Conservation (phyloP, 2,797 vertebrate species). For the Pangasius djambal region DNA sequence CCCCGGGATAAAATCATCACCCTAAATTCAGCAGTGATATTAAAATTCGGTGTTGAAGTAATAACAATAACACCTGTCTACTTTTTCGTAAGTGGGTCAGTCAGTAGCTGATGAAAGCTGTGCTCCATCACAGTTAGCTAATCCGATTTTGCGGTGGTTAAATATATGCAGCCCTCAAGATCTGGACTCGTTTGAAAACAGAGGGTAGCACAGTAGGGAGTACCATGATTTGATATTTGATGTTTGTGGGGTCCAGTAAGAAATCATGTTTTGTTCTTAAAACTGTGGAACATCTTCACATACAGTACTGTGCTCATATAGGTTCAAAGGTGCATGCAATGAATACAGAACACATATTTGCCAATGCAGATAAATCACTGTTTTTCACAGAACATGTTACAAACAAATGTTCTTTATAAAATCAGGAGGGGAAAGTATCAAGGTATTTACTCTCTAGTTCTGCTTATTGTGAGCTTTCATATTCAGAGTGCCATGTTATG, state of each 20-base stretch:
- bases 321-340: neutral
- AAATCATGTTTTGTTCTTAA: neutral
- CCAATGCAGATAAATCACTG: neutral
- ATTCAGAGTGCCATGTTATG: neutral
- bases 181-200: neutral
- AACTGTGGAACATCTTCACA: neutral
- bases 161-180: conserved; percentile 29
- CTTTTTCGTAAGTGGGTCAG: conserved; percentile 42
- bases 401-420: neutral
- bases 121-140: conserved; percentile 42
- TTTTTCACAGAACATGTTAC: neutral
- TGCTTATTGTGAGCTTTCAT: neutral
- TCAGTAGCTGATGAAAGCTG: conserved; percentile 35
- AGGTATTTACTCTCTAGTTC: neutral
- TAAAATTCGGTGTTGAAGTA: neutral
- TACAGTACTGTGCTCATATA: neutral
- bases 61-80: conserved; percentile 35
- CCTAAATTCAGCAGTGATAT: conserved; percentile 23
- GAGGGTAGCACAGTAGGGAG: neutral
- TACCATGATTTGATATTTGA: neutral
- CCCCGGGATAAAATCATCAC: neutral
- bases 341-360: neutral
- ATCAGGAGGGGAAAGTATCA: neutral
- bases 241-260: neutral
- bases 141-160: conserved; percentile 44